Percentiles rank a stretch among this genome's conserved stretches.
phyloP scores from a whole-genome alignment of 2,888 invertebrate species.

The Tortricodes alternella region DNA sequence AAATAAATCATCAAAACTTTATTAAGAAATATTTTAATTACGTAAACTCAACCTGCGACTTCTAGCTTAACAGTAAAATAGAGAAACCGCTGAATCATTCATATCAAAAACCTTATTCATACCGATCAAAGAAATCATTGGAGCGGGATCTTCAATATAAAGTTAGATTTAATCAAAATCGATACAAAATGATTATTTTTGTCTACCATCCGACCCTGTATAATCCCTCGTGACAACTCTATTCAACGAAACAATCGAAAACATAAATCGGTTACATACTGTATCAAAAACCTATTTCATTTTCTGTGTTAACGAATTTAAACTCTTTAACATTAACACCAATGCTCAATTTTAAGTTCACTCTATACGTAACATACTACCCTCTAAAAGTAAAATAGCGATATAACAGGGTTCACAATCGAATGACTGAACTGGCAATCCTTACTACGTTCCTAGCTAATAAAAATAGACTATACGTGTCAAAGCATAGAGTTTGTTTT shows the following conservation, averaged over 20 bases:
- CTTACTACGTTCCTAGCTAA: not conserved
- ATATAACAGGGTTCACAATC: not conserved
- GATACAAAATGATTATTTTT: constrained; percentile 30
- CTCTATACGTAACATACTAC: no score
- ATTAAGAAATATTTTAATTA: no score
- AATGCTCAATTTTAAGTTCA: no score
- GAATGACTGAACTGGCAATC: not conserved
- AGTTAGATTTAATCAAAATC: constrained; percentile 25
- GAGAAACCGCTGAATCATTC: no score
- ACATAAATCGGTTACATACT: no score
- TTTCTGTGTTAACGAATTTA: no score
- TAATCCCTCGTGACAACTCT: constrained; percentile 20
- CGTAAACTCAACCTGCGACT: no score
- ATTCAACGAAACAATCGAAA: not conserved
- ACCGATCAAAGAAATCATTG: not conserved
- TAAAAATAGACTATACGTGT: not conserved
- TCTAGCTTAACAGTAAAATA: no score
- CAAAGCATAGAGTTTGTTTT: not conserved
- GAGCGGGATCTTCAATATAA: constrained; percentile 4
- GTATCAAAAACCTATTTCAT: no score
- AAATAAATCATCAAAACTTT: no score
- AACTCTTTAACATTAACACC: no score
- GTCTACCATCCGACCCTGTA: constrained; percentile 19
- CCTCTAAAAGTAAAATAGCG: no score
- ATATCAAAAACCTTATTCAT: not conserved